phyloP scores from a whole-genome alignment of 2,113 vertebrate species.

The Lagopus muta region DNA sequence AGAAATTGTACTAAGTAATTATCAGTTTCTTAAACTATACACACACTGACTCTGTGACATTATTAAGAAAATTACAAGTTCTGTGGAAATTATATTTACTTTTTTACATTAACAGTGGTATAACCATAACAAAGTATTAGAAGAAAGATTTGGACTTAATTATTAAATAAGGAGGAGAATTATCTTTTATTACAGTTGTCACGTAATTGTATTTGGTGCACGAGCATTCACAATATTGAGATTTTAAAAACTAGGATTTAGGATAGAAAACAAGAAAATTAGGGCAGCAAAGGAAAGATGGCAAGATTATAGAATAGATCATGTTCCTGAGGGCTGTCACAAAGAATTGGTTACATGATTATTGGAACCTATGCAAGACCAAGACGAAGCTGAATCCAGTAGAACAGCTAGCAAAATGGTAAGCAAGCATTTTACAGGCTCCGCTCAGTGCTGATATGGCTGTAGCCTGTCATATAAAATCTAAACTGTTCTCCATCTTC shows the following conservation, averaged over 20 bases:
- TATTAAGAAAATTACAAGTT: neutral
- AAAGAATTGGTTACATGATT: neutral
- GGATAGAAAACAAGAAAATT: neutral
- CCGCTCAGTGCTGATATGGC: constrained; percentile 19
- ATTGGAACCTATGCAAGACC: constrained; percentile 15
- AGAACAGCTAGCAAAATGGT: neutral
- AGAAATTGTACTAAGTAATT: constrained; percentile 24
- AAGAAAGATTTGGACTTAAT: neutral
- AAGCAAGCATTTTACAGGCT: constrained; percentile 38
- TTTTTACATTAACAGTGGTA: neutral
- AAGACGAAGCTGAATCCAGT: constrained; percentile 40
- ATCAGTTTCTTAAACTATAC: constrained; percentile 7
- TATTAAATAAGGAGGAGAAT: neutral
- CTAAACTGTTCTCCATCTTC: constrained; percentile 47
- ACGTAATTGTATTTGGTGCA: neutral
- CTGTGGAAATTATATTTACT: neutral
- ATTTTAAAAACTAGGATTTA: neutral
- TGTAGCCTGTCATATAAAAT: constrained; percentile 46
- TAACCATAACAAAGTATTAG: neutral
- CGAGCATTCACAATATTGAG: neutral
- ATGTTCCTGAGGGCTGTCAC: neutral
- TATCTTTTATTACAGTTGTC: neutral
- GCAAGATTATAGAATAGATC: neutral
- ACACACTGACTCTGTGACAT: neutral
- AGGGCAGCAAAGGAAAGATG: neutral